phyloP scores from a whole-genome alignment of 2,888 invertebrate species.

The Pollenia labialis region DNA sequence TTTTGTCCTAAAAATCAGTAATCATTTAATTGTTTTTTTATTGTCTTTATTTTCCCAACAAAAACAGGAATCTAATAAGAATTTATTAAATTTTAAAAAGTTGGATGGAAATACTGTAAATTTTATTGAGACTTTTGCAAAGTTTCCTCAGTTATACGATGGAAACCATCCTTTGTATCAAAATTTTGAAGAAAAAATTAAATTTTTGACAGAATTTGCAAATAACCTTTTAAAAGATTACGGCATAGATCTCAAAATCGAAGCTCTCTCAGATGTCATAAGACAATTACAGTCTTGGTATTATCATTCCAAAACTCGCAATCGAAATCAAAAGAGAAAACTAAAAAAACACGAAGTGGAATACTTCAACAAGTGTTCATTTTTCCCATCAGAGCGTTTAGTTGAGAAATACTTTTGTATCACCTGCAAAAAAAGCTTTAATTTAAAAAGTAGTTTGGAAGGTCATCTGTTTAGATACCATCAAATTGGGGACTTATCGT shows the following conservation, averaged over 20 bases:
- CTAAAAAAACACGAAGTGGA: slow-evolving; percentile 74
- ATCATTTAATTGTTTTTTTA: neutral
- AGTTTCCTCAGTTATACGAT: slow-evolving; percentile 77
- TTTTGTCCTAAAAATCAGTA: neutral
- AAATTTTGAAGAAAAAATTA: slow-evolving; percentile 74
- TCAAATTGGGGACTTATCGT: slow-evolving; percentile 78
- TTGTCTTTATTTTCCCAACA: neutral
- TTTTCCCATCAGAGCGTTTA: slow-evolving; percentile 75
- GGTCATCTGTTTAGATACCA: slow-evolving; percentile 77
- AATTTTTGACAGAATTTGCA: slow-evolving; percentile 75
- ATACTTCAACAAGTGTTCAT: slow-evolving; percentile 75
- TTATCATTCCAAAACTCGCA: slow-evolving; percentile 72
- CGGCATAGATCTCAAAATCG: slow-evolving; percentile 73
- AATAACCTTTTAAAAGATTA: slow-evolving; percentile 70
- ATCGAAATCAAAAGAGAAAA: slow-evolving; percentile 26
- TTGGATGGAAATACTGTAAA: slow-evolving; percentile 69
- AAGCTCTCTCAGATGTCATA: slow-evolving; percentile 77
- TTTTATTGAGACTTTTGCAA: slow-evolving; percentile 77
- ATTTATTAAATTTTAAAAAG: slow-evolving; percentile 8
- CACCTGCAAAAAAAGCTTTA: slow-evolving; percentile 75
- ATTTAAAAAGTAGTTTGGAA: slow-evolving; percentile 76
- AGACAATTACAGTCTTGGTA: slow-evolving; percentile 78
- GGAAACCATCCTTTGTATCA: slow-evolving; percentile 74
- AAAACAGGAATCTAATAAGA: neutral
- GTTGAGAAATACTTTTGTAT: slow-evolving; percentile 75